Base-by-base conservation (phyloP, 2,797 vertebrate genomes). In the Pseudochaenichthys georgianus region DNA sequence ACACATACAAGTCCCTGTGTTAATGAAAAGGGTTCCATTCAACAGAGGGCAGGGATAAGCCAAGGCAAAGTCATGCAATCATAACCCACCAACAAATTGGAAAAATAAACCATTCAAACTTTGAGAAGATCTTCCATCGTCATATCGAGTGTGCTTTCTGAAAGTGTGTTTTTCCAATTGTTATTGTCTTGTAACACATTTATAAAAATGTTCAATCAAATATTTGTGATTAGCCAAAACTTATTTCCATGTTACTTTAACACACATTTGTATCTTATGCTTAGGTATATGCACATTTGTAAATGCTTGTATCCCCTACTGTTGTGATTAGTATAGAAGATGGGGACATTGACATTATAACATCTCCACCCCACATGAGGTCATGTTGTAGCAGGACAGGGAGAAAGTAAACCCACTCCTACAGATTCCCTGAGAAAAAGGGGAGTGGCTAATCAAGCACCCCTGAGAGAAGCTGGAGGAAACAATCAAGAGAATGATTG, bases 31-130 rank as follows among this genome's bases (percentile, higher is more conserved):
- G 42, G 16, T 75, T 1, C 42, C 58, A 34, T 51, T 73, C 10
- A 55, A 48, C 67, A 70, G 12, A 78, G 52, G 7, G 5, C 43
- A 77, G 16, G 41, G 9, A 63, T 10, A 12, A 75, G 42, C 47
- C 1, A 43, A 73, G 15, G 16, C 45, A 54, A 41, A 3, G 19
- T 41, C 79, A 71, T 80, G 83, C 86, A 84, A 12, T 45, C 16
- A 51, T 9, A 15, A 45, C 1, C 54, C 61, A 70, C 31, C 38
- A 21, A 41, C 16, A 41, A n/a, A 62, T 38, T 50, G 19, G 51
- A 46, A 19, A 70, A 47, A 64, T 21, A 41, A 54, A 61, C 23
- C 4, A 46, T 34, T n/a, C 17, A 50, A 62, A 41, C 13, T 66
- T 62, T 61, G 13, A 64, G 5, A 41, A 54, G 23, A 53, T 23